These are phyloP conservation scores for Cheirogaleus major DNA, from an alignment of 2,797 vertebrate genomes.

Conservation along the genomic window DNA sequence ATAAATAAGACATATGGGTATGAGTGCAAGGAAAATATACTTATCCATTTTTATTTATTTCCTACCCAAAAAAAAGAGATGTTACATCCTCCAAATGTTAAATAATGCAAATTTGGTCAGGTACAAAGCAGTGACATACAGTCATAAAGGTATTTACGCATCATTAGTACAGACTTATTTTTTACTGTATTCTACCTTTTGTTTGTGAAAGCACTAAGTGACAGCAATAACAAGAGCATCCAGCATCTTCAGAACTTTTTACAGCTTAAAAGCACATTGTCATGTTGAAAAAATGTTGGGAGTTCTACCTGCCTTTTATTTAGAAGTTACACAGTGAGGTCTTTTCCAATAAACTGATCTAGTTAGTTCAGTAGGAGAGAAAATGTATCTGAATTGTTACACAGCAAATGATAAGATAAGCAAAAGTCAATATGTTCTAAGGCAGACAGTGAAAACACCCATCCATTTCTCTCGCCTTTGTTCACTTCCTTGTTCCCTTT, in stretches of 20 bases:
- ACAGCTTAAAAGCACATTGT: neutral
- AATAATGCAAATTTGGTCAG: neutral
- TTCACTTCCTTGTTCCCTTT: neutral
- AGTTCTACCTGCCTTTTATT: neutral
- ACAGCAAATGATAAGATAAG: neutral
- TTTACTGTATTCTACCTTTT: neutral
- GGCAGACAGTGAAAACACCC: neutral
- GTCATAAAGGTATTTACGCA: neutral
- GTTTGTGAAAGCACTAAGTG: neutral
- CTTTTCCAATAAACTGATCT: neutral
- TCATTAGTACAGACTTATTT: neutral
- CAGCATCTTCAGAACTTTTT: neutral
- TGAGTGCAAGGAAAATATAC: neutral
- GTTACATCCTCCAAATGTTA: neutral
- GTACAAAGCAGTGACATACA: neutral
- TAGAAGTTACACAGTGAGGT: neutral
- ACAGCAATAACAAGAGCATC: neutral
- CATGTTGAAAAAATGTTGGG: neutral
- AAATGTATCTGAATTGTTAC: neutral
- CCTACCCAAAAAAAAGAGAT: neutral
- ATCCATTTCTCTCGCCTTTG: rapidly evolving
- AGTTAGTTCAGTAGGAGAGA: neutral
- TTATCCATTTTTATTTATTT: neutral
- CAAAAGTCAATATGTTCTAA: neutral
- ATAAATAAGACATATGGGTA: neutral